Base-by-base conservation (phyloP, 2,797 vertebrate species). In the Pelochelys cantorii region DNA sequence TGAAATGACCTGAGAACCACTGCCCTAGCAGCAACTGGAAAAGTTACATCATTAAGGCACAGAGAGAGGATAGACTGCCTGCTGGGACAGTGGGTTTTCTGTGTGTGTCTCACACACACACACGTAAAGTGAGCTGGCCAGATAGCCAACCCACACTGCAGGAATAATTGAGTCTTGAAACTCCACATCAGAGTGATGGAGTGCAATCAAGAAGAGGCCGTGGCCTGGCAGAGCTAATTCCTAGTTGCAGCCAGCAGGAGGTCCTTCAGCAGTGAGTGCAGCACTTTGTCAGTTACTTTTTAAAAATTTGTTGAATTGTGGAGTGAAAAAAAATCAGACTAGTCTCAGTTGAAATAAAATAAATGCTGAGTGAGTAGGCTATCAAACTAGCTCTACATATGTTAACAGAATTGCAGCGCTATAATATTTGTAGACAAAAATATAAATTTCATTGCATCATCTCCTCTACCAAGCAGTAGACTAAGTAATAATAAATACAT, bases 401-500 rank as follows among this genome's bases (percentile, higher is more conserved):
- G 52, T 90, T 75, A 92, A 29, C 74, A 92, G 48, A 89, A 82
- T 42, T 31, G 59, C 34, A 90, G 79, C 14, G 94, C 68, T 83
- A 84, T 20, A 59, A 59, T 27, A 10, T 78, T 34, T 88, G 74
- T 37, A 83, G 84, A 81, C 65, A n/a, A 34, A 15, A 68, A 34
- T 68, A 11, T 27, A 59, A 12, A 59, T 54, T 86, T 89, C 94
- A 90, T 57, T 93, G 52, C 80, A 86, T 81, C 42, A 53, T 53
- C 87, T 87, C 79, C 11, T 65, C 2, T 3, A 93, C 78, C 37
- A 88, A 90, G 87, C 81, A 14, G 29, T 13, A 62, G 74, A 53
- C 15, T 1, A 9, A 92, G 83, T 90, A 89, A 59, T 42, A 94
- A 57, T 87, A 95, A 59, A 94, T 95, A 94, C 11, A 90, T 65